These are phyloP conservation scores for Tyrannus savana DNA, from an alignment of 2,113 vertebrate species.

Conservation along the genomic window DNA sequence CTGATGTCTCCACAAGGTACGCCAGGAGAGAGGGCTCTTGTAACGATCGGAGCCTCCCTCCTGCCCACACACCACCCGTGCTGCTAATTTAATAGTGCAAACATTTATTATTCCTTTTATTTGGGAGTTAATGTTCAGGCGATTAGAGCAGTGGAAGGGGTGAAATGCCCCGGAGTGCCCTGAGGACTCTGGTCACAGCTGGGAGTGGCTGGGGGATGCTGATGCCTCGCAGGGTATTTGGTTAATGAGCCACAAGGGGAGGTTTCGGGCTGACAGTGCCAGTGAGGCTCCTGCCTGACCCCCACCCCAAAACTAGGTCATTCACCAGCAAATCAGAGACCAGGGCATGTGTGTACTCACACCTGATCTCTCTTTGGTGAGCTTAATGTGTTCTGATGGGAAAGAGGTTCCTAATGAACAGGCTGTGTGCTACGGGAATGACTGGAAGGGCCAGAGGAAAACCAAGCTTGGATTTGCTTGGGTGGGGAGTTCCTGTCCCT, in stretches of 20 bases:
- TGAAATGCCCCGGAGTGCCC: not conserved
- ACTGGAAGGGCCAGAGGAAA: not conserved
- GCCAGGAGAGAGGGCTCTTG: constrained; percentile 41
- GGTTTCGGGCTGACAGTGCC: not conserved
- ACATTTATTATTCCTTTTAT: constrained; percentile 54
- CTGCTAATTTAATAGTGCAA: constrained; percentile 50
- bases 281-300: not conserved
- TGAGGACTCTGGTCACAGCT: not conserved
- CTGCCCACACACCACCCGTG: constrained; percentile 42
- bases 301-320: not conserved
- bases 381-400: not conserved
- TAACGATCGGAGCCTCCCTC: not conserved
- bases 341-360: not conserved
- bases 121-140: not conserved
- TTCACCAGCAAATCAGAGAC: not conserved
- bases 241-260: not conserved
- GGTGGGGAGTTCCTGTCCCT: not conserved
- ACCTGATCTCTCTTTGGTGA: not conserved
- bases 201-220: not conserved
- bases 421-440: not conserved
- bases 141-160: not conserved
- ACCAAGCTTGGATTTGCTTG: not conserved
- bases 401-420: not conserved
- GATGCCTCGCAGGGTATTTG: not conserved
- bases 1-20: constrained; percentile 47